Evolutionary conservation across 2,888 invertebrate genomes (phyloP).

Genomic region (Rugalucina vietnamica): DNA sequence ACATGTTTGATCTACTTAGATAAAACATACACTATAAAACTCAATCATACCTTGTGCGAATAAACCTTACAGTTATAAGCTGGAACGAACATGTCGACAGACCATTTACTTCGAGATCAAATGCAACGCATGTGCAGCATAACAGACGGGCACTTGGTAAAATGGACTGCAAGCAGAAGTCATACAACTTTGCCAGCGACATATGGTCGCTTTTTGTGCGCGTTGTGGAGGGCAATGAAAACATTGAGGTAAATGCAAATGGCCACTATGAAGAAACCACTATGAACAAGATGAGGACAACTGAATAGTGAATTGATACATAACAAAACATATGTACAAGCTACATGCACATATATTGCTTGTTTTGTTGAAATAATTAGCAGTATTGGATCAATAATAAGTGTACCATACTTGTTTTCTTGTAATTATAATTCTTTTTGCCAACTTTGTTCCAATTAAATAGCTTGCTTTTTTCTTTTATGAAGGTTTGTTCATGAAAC

Average conservation of each 20-base stretch:
- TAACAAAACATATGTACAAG: too few species aligned
- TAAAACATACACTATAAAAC: slow-evolving; percentile 21
- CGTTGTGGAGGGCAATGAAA: not conserved
- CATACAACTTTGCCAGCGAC: slow-evolving; percentile 12
- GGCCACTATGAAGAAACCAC: not conserved
- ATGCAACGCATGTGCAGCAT: not conserved
- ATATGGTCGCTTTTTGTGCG: slow-evolving; percentile 17
- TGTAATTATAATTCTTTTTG: too few species aligned
- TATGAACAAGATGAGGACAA: not conserved
- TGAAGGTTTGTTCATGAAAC: too few species aligned
- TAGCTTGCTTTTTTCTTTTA: too few species aligned
- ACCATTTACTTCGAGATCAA: slow-evolving; percentile 14
- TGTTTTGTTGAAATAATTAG: too few species aligned
- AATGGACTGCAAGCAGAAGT: slow-evolving; percentile 12
- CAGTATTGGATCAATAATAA: too few species aligned
- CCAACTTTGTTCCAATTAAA: too few species aligned
- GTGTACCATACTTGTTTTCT: too few species aligned
- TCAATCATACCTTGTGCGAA: not conserved
- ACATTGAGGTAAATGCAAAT: not conserved
- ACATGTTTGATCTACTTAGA: slow-evolving; percentile 14
- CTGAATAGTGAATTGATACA: not conserved
- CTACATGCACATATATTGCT: too few species aligned
- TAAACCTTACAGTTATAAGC: slow-evolving; percentile 11
- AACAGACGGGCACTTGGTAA: slow-evolving; percentile 19
- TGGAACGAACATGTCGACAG: slow-evolving; percentile 31